phyloP scores from a whole-genome alignment of 2,113 vertebrate genomes.

The Chelonoidis abingdonii region DNA sequence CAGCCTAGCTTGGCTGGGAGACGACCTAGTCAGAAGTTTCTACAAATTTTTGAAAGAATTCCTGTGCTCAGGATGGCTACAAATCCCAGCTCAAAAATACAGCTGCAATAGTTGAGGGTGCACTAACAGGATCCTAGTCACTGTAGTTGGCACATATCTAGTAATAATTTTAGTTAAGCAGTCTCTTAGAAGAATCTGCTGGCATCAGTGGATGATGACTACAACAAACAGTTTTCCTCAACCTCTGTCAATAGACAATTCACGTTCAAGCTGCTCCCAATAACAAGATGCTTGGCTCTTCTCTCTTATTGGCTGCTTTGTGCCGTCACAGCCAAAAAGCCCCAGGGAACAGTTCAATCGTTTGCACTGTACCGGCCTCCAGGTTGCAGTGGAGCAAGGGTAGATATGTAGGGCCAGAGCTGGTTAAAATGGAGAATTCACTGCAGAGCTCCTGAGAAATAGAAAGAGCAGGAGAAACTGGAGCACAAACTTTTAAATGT shows the following conservation, averaged over 20 bases:
- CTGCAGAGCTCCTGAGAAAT: background rate
- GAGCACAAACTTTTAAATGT: background rate
- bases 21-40: background rate
- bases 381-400: background rate
- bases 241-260: background rate
- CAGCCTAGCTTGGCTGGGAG: background rate
- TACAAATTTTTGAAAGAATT: background rate
- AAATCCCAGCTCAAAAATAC: background rate
- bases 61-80: background rate
- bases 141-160: background rate
- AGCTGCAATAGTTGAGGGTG: background rate
- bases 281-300: conserved; percentile 37
- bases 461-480: background rate
- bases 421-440: conserved; percentile 32
- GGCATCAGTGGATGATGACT: background rate
- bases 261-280: background rate
- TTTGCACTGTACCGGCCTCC: conserved; percentile 24
- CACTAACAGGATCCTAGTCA: conserved; percentile 18
- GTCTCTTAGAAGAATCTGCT: background rate
- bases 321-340: conserved; percentile 51
- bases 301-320: conserved; percentile 52
- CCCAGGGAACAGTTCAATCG: conserved; percentile 43
- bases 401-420: conserved; percentile 24
- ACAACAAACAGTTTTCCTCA: conserved; percentile 13
- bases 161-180: background rate